Base-by-base conservation (phyloP, 2,888 invertebrate species). In the Agrotis puta region DNA sequence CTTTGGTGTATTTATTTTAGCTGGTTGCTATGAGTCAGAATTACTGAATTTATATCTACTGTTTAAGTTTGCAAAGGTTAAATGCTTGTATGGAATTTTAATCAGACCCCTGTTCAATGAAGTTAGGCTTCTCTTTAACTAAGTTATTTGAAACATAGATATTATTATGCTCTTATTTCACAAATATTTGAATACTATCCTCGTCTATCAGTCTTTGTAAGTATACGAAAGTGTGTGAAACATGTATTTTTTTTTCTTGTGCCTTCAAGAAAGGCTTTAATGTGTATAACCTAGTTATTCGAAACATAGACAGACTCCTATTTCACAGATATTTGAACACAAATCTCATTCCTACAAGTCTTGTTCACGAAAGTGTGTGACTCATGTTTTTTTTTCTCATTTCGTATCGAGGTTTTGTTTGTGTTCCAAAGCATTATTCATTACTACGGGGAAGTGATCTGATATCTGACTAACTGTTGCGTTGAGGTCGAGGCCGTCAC, bases 401-500 rank as follows among this genome's bases (percentile, higher is more conserved):
- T 70, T 80, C 67, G 48, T 76, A 77, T 79, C 53, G 83, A 82
- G 74, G 82, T 79, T 79, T 80, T 64, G 84, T 85, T 79, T 79
- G 79, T 64, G 84, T 85, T 87, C 70, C 81, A 70, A 83, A 83
- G 81, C 81, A 83, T 92, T 90, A 93, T 89, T 93, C 92, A 92
- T 90, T 86, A 81, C 81, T 92, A 90, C 91, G 74, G 74, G 85
- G 92, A 93, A 94, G 81, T 82, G 87, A 91, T 92, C 88, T 89
- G 86, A 85, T 89, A 84, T 84, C 85, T 82, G 76, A 85, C 85
- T 92, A 92, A 91, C 88, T 82, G 88, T 85, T 82, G 84, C 73
- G 81, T 74, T 83, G 85, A 90, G 92, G 92, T 91, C 90, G 90
- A 88, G 89, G 88, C 89, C 94, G 95, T 95, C 95, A 95, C 94